Evolutionary conservation across 2,113 vertebrate species (phyloP), one percentile per base, ranked within the genome.

Genomic region (Meriones unguiculatus): DNA sequence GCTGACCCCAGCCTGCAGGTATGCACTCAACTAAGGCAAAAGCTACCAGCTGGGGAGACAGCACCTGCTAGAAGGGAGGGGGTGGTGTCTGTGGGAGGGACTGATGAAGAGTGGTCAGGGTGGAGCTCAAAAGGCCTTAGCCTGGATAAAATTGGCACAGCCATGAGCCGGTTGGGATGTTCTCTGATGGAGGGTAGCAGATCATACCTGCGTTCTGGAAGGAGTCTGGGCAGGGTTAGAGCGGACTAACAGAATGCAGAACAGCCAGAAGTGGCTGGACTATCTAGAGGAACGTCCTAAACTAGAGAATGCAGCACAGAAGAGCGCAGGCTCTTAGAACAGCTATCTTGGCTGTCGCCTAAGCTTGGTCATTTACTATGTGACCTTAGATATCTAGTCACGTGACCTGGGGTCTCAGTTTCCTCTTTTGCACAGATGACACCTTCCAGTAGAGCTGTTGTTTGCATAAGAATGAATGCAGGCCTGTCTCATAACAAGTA

Each of bases 401-500:
- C 70, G 64, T 72, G 82, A 78, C 77, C 82, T n/a, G 38, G 38
- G 62, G 82, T 73, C 73, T 95, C 88, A 54, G 84, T 91, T 81
- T 96, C 90, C 95, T 91, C 77, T 38, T 41, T 57, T 67, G 54
- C n/a, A 35, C 32, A 67, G 46, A 41, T 78, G 67, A 89, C n/a
- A 75, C 59, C 69, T 92, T 65, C 50, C 15, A 0, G 73, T 14
- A 64, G 52, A 81, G 80, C 52, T 85, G 82, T 11, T 78, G 77
- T 87, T 65, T 81, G 59, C 80, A 4, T 0, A 57, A 91, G 70
- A 87, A 72, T 24, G 93, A 70, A 93, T 8, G 20, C 64, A 75
- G 46, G 69, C 87, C 80, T 32, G 67, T 77, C 89, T 97, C 69
- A 1, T 84, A 93, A 94, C 90, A 96, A 96, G 92, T 5, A 59